Conservation (phyloP, 2,113 vertebrate genomes). For the Conger conger region DNA sequence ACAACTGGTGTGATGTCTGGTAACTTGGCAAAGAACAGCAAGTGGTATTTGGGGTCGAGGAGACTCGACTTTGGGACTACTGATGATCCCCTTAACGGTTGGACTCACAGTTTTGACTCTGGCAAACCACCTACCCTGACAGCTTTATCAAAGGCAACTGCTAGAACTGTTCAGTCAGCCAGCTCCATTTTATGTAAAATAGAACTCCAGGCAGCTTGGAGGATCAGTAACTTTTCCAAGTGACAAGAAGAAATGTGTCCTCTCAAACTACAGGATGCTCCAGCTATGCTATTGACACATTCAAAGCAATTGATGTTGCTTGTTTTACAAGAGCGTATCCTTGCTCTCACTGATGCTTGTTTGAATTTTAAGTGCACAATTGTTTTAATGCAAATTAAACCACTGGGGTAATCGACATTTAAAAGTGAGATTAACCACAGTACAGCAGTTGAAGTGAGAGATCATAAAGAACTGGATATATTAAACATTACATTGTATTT, state of each 20-base stretch:
- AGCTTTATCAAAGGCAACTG: not conserved
- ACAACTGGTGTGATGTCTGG: not conserved
- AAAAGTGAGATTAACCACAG: not conserved
- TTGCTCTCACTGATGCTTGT: not conserved
- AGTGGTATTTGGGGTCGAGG: not conserved
- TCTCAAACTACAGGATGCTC: not conserved
- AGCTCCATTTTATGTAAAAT: not conserved
- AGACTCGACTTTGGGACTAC: not conserved
- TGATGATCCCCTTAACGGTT: not conserved
- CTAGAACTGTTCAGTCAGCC: not conserved
- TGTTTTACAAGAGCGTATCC: not conserved
- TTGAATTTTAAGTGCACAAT: not conserved
- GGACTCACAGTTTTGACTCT: not conserved
- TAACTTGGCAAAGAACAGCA: not conserved
- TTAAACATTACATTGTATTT: not conserved
- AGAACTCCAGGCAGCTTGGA: not conserved
- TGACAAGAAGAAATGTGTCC: not conserved
- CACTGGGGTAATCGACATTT: conserved; percentile 1
- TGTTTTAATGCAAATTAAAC: not conserved
- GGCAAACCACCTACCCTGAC: not conserved
- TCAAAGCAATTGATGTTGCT: not conserved
- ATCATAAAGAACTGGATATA: not conserved
- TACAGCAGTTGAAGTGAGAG: not conserved
- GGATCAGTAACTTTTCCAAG: not conserved
- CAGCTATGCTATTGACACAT: not conserved